Evolutionary conservation across 2,113 vertebrate genomes (phyloP).

Genomic region (Corvus moneduloides): DNA sequence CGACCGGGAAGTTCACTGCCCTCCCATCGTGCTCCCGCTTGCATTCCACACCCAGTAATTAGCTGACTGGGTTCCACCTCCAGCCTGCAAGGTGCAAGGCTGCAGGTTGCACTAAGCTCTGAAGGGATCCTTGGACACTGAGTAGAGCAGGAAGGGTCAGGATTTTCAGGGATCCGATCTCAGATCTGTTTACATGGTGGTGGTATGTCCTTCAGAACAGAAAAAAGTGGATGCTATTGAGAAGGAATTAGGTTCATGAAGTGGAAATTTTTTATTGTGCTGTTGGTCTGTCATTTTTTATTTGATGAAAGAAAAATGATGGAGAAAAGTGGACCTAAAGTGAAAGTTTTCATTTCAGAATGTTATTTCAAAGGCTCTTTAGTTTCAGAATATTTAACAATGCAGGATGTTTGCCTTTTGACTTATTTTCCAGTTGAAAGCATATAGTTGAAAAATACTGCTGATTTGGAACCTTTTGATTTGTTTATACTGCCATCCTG

Average conservation of each 20-base stretch:
- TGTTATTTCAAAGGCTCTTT: neutral
- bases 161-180: no score
- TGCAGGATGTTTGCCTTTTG: neutral
- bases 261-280: neutral
- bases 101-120: neutral
- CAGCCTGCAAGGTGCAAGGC: neutral
- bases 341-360: neutral
- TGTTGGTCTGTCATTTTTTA: neutral
- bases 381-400: neutral
- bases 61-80: neutral
- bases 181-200: neutral
- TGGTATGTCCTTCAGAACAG: neutral
- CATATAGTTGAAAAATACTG: neutral
- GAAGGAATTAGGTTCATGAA: neutral
- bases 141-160: neutral
- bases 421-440: neutral
- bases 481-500: neutral
- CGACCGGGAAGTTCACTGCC: neutral
- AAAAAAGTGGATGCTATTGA: neutral
- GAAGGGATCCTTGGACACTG: rapidly evolving
- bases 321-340: neutral
- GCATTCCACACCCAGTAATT: neutral
- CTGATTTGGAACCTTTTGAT: neutral
- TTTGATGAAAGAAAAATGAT: neutral
- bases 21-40: neutral